Conservation (phyloP, 2,113 vertebrate species). For the Aphyosemion australe region DNA sequence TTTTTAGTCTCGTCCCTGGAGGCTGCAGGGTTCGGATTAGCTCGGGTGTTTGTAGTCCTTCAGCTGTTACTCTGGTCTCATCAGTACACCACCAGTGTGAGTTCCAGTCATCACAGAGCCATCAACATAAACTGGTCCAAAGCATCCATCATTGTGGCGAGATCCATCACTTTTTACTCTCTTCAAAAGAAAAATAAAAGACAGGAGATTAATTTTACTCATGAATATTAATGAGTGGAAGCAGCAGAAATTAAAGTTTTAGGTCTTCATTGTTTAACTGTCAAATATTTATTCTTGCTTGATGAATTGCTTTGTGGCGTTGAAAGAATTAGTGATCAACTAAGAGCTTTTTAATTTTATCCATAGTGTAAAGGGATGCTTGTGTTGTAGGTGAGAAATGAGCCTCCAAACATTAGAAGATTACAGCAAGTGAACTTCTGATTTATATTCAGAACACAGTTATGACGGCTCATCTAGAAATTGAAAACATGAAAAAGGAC, state of each 20-base stretch:
- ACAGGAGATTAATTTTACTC: constrained; percentile 37
- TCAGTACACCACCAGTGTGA: constrained; percentile 40
- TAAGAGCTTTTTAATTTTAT: constrained; percentile 34
- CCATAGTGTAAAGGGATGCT: constrained; percentile 24
- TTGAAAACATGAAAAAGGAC: no score
- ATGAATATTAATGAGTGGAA: constrained; percentile 54
- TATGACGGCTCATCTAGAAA: no score
- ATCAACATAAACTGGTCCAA: constrained; percentile 8
- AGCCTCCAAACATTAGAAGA: background rate
- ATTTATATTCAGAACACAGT: no score
- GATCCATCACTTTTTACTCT: constrained; percentile 1
- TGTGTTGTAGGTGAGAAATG: background rate
- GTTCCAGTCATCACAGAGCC: constrained; percentile 34
- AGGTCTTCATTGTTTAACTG: constrained; percentile 25
- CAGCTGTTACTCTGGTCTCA: no score
- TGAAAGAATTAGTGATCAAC: constrained; percentile 44
- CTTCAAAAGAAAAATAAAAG: background rate
- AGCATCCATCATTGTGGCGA: constrained; percentile 37
- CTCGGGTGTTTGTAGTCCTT: constrained; percentile 22
- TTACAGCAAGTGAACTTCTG: background rate
- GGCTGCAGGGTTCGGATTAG: constrained; percentile 41
- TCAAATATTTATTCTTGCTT: constrained; percentile 64
- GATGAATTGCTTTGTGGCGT: constrained; percentile 36
- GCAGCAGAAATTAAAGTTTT: constrained; percentile 25
- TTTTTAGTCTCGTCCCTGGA: constrained; percentile 45